Evolutionary conservation across 2,888 invertebrate species (phyloP).

Genomic region (Apodemia duryi): DNA sequence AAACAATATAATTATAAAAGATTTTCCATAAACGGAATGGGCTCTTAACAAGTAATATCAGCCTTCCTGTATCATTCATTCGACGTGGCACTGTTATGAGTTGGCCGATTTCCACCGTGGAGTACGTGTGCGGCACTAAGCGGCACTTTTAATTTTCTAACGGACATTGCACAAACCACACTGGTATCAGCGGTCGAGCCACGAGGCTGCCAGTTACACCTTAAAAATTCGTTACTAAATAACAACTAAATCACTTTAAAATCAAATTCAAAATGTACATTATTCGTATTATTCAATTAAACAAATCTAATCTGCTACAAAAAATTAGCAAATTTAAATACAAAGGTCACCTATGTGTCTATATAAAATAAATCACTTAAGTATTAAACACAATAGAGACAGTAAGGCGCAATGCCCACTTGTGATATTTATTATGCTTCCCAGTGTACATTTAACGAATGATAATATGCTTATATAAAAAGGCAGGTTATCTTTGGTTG

Average conservation of each 20-base stretch:
- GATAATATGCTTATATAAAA: constrained; percentile 30
- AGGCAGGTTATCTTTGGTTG: not conserved
- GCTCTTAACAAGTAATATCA: constrained; percentile 57
- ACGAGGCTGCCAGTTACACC: constrained; percentile 67
- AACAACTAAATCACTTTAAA: constrained; percentile 79
- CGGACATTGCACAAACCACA: constrained; percentile 70
- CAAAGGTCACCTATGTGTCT: constrained; percentile 74
- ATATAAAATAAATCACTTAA: constrained; percentile 76
- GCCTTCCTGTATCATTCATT: constrained; percentile 51
- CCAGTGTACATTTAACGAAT: constrained; percentile 64
- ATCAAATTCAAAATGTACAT: constrained; percentile 79
- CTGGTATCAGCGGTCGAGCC: constrained; percentile 68
- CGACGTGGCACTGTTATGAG: constrained; percentile 43
- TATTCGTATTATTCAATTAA: constrained; percentile 72
- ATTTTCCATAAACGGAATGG: constrained; percentile 60
- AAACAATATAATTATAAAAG: constrained; percentile 48
- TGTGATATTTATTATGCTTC: constrained; percentile 76
- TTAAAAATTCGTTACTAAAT: constrained; percentile 76
- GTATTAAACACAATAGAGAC: constrained; percentile 71
- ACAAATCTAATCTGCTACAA: constrained; percentile 78
- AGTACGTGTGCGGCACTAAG: constrained; percentile 13
- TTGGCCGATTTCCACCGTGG: not conserved
- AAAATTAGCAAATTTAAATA: constrained; percentile 79
- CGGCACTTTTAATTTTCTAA: constrained; percentile 43
- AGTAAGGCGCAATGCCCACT: constrained; percentile 51